phyloP scores from a whole-genome alignment of 2,113 vertebrate genomes.

The Brachirus orientalis region DNA sequence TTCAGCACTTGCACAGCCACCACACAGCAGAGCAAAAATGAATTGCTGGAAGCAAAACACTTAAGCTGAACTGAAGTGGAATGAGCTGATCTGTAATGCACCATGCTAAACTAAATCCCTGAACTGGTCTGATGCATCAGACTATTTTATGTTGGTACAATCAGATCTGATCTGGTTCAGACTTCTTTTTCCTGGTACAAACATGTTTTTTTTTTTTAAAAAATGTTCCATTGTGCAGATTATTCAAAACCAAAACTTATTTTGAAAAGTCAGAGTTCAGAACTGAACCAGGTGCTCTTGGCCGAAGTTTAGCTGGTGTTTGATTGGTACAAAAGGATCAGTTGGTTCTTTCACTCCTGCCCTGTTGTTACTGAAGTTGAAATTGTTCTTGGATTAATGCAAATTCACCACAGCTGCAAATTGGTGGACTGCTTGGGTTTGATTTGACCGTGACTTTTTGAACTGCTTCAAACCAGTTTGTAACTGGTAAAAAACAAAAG shows the following conservation, averaged over 20 bases:
- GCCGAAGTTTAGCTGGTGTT: conserved; percentile 20
- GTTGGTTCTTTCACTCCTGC: conserved; percentile 22
- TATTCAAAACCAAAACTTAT: conserved; percentile 55
- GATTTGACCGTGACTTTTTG: conserved; percentile 24
- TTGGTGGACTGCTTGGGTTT: conserved; percentile 15
- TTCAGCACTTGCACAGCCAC: conserved; percentile 57
- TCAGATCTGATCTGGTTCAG: conserved; percentile 57
- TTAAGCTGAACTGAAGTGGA: conserved; percentile 27
- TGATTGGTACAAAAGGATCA: conserved; percentile 40
- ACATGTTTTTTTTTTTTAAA: not conserved
- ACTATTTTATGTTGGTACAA: conserved; percentile 38
- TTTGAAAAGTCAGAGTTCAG: not conserved
- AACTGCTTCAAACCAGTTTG: conserved; percentile 56
- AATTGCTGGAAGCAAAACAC: conserved; percentile 39
- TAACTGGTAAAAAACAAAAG: conserved; percentile 49
- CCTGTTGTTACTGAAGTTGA: conserved; percentile 45
- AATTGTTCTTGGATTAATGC: conserved; percentile 38
- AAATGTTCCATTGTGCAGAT: conserved; percentile 39
- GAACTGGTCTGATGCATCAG: conserved; percentile 35
- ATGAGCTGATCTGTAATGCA: no score
- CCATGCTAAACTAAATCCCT: not conserved
- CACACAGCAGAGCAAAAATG: conserved; percentile 49
- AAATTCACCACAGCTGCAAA: conserved; percentile 25
- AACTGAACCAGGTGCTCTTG: conserved; percentile 24
- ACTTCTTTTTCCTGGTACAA: conserved; percentile 31